Evolutionary conservation across 2,797 vertebrate genomes (phyloP).

Genomic region (Triplophysa bombifrons): DNA sequence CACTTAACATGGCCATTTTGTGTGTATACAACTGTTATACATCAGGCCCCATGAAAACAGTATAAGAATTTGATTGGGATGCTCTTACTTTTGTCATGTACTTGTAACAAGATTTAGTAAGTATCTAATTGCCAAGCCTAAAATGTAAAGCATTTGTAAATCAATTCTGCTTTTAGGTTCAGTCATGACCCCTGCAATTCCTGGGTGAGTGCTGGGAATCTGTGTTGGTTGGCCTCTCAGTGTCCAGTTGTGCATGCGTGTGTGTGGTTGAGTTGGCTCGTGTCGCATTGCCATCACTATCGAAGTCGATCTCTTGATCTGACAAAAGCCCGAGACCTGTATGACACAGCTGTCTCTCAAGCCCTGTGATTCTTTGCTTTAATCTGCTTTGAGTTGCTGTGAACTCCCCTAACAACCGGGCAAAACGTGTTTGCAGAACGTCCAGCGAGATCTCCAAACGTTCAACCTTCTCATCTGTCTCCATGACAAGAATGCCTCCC

Average conservation of each 20-base stretch:
- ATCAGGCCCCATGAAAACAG: not conserved
- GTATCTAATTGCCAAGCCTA: not conserved
- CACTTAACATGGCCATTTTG: no score
- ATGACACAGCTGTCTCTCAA: slow-evolving; percentile 75
- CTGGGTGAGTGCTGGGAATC: not conserved
- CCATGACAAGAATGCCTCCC: slow-evolving; percentile 67
- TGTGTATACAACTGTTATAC: no score
- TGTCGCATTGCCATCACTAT: slow-evolving; percentile 20
- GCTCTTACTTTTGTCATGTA: not conserved
- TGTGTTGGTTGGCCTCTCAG: not conserved
- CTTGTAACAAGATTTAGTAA: not conserved
- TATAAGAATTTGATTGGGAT: not conserved
- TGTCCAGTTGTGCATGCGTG: not conserved
- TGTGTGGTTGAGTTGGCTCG: slow-evolving; percentile 5
- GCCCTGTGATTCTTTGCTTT: slow-evolving; percentile 84
- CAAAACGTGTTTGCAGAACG: slow-evolving; percentile 81
- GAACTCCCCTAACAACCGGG: slow-evolving; percentile 85
- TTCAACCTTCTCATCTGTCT: slow-evolving; percentile 84
- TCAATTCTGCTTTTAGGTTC: not conserved
- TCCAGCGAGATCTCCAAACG: slow-evolving; percentile 85
- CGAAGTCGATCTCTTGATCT: slow-evolving; percentile 46
- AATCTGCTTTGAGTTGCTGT: slow-evolving; percentile 83
- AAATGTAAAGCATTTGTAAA: not conserved
- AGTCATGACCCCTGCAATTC: not conserved
- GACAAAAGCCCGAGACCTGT: slow-evolving; percentile 51